Percentiles rank a stretch among this genome's conserved stretches.
These are phyloP conservation scores for Oxystoma pomonae DNA, from an alignment of 2,888 invertebrate genomes.

Conservation along the genomic window DNA sequence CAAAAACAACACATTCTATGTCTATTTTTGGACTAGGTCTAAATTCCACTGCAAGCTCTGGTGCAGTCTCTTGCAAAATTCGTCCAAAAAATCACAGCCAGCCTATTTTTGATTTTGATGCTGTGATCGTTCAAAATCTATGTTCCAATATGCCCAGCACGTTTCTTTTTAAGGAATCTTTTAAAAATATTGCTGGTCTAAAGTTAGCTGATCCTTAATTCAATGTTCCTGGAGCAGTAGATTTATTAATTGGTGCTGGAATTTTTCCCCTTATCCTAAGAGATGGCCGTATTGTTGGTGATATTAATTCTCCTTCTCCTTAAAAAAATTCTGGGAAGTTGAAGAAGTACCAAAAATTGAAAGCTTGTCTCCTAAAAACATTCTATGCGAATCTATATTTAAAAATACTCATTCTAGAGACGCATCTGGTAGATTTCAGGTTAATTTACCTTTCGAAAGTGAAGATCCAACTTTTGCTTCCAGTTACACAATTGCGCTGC, in stretches of 20 bases:
- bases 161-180: not conserved
- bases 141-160: not conserved
- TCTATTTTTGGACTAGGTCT: not conserved
- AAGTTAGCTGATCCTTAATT: conserved; percentile 1
- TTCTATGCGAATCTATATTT: conserved; percentile 12
- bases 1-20: not conserved
- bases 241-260: conserved; percentile 3
- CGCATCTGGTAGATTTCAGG: conserved; percentile 10
- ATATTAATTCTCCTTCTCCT: not conserved
- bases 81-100: not conserved
- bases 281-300: not conserved
- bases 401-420: conserved; percentile 7
- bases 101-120: not conserved
- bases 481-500: conserved; percentile 1
- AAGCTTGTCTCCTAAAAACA: conserved; percentile 7
- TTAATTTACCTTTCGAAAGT: conserved; percentile 15
- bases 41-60: not conserved
- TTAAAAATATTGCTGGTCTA: not conserved
- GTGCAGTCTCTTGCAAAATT: conserved; percentile 1
- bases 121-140: not conserved
- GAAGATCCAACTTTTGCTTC: conserved; percentile 6
- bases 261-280: not conserved
- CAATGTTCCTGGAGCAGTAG: not conserved
- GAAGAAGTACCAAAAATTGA: conserved; percentile 5
- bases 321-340: conserved; percentile 3